Evolutionary conservation across 2,113 vertebrate genomes (phyloP), one percentile per base, ranked within the genome.

Genomic region (Chaetodon trifascialis): DNA sequence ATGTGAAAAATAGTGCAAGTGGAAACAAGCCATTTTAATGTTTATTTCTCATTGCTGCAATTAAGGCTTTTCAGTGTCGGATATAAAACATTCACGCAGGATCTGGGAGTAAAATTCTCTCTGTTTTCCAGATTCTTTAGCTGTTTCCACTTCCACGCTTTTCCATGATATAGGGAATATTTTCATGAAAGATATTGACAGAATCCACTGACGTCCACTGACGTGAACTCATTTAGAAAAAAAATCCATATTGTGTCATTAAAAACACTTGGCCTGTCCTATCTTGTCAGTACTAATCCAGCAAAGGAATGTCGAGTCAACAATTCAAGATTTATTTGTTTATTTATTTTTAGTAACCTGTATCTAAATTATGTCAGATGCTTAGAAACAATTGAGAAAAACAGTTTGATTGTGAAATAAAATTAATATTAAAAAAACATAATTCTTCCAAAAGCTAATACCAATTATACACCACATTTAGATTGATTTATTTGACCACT

Each of bases 201-300:
- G 73, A 51, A 73, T 82, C 52, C n/a, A 60, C 49, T 88, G 92
- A 93, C n/a, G n/a, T n/a, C n/a, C n/a, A n/a, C 94, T 92, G 83
- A 91, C 17, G 34, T 67, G 17, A 71, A 76, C 84, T 92, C 73
- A 89, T 92, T 94, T 90, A 60, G 42, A 87, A 88, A 76, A 76
- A 62, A 91, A 90, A 93, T 94, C 89, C 83, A 91, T 92, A 93
- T 76, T 86, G 55, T 83, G 86, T 90, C 83, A 74, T 93, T 92
- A 90, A 89, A 89, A 91, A 82, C 79, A 65, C 67, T 83, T 65
- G 70, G 62, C 63, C 78, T 91, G 49, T 78, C 51, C 17, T 5
- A 23, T 60, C 56, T 59, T 89, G 76, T 88, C 86, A 67, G 85
- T 92, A 80, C 63, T 85, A 90, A 93, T 90, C 87, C 44, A 25